A percentile compares a stretch with the other conserved stretches of the same genome.
phyloP scores from a whole-genome alignment of 2,797 vertebrate species.

The Myiothlypis coronata region DNA sequence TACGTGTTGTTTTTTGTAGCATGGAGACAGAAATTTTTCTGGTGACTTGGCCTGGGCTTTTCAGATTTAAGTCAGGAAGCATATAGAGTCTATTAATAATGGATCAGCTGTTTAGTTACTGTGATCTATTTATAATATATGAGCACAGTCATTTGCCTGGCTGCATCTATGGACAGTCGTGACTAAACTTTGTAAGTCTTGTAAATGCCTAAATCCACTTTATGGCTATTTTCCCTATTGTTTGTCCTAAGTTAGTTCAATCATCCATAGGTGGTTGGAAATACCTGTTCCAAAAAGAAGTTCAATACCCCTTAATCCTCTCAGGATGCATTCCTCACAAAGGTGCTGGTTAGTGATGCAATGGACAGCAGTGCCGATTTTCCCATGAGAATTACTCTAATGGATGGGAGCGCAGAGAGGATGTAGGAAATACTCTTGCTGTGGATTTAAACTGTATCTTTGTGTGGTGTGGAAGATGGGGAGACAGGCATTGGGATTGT shows the following conservation, averaged over 20 bases:
- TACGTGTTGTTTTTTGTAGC: neutral
- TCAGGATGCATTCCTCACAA: neutral
- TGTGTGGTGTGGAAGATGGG: neutral
- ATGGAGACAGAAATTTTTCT: neutral
- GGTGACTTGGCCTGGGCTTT: neutral
- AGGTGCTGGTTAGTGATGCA: neutral
- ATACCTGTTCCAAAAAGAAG: neutral
- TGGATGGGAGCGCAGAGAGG: neutral
- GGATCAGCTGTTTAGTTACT: neutral
- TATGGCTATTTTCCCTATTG: neutral
- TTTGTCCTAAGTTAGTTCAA: neutral
- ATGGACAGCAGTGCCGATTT: neutral
- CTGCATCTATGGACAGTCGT: neutral
- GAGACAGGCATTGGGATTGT: neutral
- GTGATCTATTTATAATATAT: neutral
- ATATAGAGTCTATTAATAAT: neutral
- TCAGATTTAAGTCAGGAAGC: neutral
- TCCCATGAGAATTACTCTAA: neutral
- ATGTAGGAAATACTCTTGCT: neutral
- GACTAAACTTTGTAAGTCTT: neutral
- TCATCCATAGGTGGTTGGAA: neutral
- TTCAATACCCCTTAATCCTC: neutral
- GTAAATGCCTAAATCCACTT: neutral
- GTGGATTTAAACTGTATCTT: neutral
- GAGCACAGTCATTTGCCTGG: neutral